Evolutionary conservation across 2,113 vertebrate species (phyloP).

Genomic region (Peucedramus taeniatus): DNA sequence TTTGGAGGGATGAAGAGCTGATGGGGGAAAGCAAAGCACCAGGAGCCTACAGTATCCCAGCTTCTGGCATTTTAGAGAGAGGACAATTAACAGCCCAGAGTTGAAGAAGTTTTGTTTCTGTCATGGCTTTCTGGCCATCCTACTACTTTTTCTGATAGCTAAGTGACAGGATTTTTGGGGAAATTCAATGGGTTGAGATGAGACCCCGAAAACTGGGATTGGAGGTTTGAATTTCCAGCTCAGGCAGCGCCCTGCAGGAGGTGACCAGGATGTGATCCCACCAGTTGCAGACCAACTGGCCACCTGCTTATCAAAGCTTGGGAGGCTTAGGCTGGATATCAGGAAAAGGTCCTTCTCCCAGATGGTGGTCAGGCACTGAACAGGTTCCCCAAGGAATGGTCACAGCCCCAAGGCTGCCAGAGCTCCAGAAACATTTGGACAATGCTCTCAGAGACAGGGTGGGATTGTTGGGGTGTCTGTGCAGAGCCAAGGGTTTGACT

Average conservation of each 20-base stretch:
- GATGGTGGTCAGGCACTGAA: neutral
- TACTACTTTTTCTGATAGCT: neutral
- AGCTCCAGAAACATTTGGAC: neutral
- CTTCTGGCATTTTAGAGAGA: neutral
- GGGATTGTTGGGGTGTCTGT: neutral
- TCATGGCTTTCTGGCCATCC: neutral
- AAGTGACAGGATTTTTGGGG: neutral
- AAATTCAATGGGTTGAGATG: neutral
- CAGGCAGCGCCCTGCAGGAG: neutral
- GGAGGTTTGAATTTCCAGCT: neutral
- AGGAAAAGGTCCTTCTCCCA: neutral
- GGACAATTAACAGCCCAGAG: neutral
- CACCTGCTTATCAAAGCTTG: neutral
- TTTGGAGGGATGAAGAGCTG: neutral
- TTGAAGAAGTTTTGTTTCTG: neutral
- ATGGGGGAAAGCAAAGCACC: neutral
- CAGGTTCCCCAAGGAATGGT: neutral
- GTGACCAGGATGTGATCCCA: neutral
- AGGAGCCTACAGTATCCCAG: neutral
- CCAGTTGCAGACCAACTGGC: neutral
- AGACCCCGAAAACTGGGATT: neutral
- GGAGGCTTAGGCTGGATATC: neutral
- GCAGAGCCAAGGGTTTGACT: neutral
- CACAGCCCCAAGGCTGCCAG: neutral
- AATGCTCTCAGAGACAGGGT: accelerated